Percentiles rank a stretch among this genome's conserved stretches.
These are phyloP conservation scores for Eristalis arbustorum DNA, from an alignment of 2,888 invertebrate species.

Conservation along the genomic window DNA sequence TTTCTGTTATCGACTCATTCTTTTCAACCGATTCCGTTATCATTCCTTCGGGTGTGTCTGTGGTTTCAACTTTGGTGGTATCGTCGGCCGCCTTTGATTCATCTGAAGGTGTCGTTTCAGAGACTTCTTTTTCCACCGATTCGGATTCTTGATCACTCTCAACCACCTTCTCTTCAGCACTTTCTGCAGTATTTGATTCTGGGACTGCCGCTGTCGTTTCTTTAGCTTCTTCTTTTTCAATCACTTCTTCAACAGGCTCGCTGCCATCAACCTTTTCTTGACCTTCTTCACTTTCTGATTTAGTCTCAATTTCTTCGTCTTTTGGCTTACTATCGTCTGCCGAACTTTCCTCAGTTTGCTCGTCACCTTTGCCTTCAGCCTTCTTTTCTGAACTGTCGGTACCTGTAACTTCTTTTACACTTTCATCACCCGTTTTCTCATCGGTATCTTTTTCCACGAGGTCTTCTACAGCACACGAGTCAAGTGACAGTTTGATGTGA, in stretches of 20 bases:
- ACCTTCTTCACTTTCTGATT: slow-evolving; percentile 21
- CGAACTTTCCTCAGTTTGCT: slow-evolving; percentile 38
- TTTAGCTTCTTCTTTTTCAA: slow-evolving; percentile 38
- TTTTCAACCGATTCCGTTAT: background rate
- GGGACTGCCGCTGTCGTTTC: slow-evolving; percentile 37
- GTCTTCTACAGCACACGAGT: slow-evolving; percentile 27
- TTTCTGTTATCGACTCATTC: background rate
- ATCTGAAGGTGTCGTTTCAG: background rate
- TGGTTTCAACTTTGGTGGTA: background rate
- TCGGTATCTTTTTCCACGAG: slow-evolving; percentile 7
- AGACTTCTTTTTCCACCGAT: background rate
- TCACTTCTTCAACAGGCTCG: slow-evolving; percentile 44
- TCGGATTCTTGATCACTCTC: background rate
- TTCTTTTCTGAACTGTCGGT: slow-evolving; percentile 9
- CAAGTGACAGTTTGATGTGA: slow-evolving; percentile 2
- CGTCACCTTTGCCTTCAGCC: slow-evolving; percentile 32
- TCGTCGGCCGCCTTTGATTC: slow-evolving; percentile 10
- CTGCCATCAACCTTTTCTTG: slow-evolving; percentile 32
- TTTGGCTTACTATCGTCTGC: background rate
- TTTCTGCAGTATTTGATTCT: slow-evolving; percentile 17
- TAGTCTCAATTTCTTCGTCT: slow-evolving; percentile 13
- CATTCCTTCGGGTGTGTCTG: background rate
- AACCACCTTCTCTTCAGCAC: slow-evolving; percentile 15
- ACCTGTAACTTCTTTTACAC: slow-evolving; percentile 37
- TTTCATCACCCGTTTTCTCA: slow-evolving; percentile 14